Percentiles rank a stretch among this genome's conserved stretches.
Conservation (phyloP, 2,797 vertebrate species). For the Agapornis canus region DNA sequence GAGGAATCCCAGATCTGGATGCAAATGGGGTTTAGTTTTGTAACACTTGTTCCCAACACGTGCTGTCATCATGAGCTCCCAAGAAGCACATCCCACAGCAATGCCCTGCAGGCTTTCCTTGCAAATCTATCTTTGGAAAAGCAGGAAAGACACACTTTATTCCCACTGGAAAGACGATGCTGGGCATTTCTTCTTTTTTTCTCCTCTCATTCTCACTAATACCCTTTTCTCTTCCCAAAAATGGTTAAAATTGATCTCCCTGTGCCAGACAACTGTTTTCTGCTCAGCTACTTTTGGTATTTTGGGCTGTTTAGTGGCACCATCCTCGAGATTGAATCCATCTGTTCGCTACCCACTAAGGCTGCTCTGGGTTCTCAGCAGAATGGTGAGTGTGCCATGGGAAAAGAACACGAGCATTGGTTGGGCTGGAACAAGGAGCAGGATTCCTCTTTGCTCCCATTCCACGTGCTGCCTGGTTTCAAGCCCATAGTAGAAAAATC, state of each 20-base stretch:
- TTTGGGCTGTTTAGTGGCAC: neutral
- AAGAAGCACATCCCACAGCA: neutral
- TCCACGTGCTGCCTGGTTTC: neutral
- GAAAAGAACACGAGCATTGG: neutral
- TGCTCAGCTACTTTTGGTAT: neutral
- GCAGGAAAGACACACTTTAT: neutral
- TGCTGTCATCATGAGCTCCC: neutral
- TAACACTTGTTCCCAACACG: rapidly evolving
- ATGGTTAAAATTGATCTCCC: conserved; percentile 23
- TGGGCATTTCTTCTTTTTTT: neutral
- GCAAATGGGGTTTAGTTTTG: neutral
- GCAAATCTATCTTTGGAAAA: neutral
- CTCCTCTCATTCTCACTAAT: neutral
- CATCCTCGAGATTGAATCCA: neutral
- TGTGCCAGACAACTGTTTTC: neutral
- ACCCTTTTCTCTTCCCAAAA: neutral
- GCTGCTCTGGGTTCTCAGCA: neutral
- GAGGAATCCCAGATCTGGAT: neutral
- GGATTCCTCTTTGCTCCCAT: neutral
- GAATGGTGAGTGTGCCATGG: neutral
- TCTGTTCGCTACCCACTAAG: neutral
- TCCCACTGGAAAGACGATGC: neutral
- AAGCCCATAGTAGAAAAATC: neutral
- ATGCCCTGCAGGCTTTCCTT: neutral
- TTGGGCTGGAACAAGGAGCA: neutral